These are phyloP conservation scores for Blennius ocellaris DNA, from an alignment of 2,113 vertebrate genomes.

Conservation along the genomic window DNA sequence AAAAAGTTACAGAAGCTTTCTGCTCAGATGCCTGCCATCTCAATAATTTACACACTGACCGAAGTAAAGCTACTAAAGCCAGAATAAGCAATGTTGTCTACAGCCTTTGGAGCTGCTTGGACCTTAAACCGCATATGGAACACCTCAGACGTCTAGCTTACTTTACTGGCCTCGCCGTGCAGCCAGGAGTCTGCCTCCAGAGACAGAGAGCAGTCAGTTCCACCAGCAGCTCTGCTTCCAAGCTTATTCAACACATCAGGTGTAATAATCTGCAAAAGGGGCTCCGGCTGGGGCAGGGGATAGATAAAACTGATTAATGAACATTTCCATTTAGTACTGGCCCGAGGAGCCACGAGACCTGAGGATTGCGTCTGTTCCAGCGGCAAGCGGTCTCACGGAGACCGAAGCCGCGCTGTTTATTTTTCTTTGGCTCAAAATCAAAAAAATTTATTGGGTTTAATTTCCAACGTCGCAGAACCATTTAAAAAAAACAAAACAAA, in stretches of 20 bases:
- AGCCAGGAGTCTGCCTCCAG: conserved; percentile 67
- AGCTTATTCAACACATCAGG: conserved; percentile 76
- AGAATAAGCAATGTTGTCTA: conserved; percentile 67
- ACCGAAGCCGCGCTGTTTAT: conserved; percentile 44
- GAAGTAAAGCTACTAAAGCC: conserved; percentile 43
- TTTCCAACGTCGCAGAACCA: conserved; percentile 49
- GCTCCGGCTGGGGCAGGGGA: conserved; percentile 40
- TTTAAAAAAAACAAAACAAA: too few species aligned
- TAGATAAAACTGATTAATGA: conserved; percentile 73
- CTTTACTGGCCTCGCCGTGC: conserved; percentile 59
- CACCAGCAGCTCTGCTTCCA: conserved; percentile 59
- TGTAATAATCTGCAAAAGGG: conserved; percentile 66
- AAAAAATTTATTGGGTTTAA: conserved; percentile 66
- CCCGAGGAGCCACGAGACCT: conserved; percentile 7
- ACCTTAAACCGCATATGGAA: conserved; percentile 68
- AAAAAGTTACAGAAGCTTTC: conserved; percentile 30
- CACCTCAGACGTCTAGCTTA: conserved; percentile 71
- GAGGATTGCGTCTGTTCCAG: conserved; percentile 21
- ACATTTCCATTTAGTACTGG: conserved; percentile 64
- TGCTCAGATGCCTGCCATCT: conserved; percentile 37
- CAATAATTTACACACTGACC: conserved; percentile 52
- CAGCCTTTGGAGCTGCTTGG: conserved; percentile 56
- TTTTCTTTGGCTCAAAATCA: conserved; percentile 65
- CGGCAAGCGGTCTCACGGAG: conserved; percentile 22
- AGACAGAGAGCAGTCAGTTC: conserved; percentile 60